Percentiles rank a stretch among this genome's conserved stretches.
These are phyloP conservation scores for Antheraea mylitta DNA, from an alignment of 1,140 invertebrate species.

Conservation along the genomic window DNA sequence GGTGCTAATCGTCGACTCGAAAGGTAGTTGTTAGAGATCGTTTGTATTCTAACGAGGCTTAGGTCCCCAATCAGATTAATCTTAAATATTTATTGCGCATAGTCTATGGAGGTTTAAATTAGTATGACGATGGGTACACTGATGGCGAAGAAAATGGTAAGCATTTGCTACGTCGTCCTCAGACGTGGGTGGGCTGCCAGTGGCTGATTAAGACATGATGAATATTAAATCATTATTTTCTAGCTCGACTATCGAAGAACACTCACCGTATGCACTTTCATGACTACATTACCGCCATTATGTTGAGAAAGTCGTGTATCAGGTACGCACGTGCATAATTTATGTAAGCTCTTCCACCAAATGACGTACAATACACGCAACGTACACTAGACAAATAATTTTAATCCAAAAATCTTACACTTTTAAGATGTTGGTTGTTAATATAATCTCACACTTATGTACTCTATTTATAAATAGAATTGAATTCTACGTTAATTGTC, in stretches of 20 bases:
- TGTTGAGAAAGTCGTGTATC: neutral
- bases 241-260: slow-evolving; percentile 6
- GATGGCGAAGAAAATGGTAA: slow-evolving; percentile 68
- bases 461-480: too few species aligned
- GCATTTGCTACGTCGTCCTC: slow-evolving; percentile 41
- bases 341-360: too few species aligned
- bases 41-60: slow-evolving; percentile 72
- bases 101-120: slow-evolving; percentile 67
- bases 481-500: too few species aligned
- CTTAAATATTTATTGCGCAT: slow-evolving; percentile 78
- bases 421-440: too few species aligned
- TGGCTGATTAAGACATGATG: slow-evolving; percentile 64
- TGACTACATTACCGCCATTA: neutral
- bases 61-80: slow-evolving; percentile 70
- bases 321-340: neutral
- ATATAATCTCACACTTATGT: too few species aligned
- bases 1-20: slow-evolving; percentile 11
- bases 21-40: slow-evolving; percentile 28
- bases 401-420: too few species aligned
- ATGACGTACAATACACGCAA: too few species aligned
- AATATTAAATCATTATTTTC: slow-evolving; percentile 52
- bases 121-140: slow-evolving; percentile 70
- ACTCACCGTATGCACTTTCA: neutral
- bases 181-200: slow-evolving; percentile 66
- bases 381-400: too few species aligned